Conservation (phyloP, 2,113 vertebrate species). For the Sceloporus tristichus region DNA sequence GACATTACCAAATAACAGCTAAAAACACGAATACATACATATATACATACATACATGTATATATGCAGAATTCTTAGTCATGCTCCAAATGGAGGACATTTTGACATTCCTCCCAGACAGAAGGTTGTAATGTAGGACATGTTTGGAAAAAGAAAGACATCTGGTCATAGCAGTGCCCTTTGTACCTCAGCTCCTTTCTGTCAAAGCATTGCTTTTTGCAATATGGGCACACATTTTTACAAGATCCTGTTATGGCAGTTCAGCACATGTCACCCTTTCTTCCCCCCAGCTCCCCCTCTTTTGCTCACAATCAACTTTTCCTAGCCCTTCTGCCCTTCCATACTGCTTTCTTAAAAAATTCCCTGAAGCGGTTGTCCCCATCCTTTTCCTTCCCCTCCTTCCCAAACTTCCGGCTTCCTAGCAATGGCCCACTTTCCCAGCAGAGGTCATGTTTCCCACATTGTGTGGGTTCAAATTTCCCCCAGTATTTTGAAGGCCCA, state of each 20-base stretch:
- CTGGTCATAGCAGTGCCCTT: background rate
- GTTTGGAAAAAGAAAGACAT: no score
- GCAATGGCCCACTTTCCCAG: constrained; percentile 30
- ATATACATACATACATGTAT: no score
- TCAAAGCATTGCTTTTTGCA: background rate
- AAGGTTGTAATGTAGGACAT: no score
- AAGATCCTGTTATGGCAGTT: background rate
- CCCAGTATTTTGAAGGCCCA: background rate
- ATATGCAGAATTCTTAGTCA: no score
- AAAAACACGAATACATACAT: no score
- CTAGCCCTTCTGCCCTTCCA: background rate
- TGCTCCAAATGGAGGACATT: no score
- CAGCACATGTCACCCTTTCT: background rate
- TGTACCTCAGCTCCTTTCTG: background rate
- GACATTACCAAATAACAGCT: no score
- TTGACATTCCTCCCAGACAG: no score
- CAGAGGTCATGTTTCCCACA: constrained; percentile 16
- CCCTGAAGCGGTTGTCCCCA: background rate
- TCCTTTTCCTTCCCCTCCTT: background rate
- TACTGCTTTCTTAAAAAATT: background rate
- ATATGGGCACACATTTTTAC: background rate
- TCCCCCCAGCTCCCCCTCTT: background rate
- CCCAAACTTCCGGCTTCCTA: background rate
- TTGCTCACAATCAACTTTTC: background rate
- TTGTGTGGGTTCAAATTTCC: background rate